phyloP scores from a whole-genome alignment of 1,140 invertebrate genomes.

The Dendrolimus punctatus region DNA sequence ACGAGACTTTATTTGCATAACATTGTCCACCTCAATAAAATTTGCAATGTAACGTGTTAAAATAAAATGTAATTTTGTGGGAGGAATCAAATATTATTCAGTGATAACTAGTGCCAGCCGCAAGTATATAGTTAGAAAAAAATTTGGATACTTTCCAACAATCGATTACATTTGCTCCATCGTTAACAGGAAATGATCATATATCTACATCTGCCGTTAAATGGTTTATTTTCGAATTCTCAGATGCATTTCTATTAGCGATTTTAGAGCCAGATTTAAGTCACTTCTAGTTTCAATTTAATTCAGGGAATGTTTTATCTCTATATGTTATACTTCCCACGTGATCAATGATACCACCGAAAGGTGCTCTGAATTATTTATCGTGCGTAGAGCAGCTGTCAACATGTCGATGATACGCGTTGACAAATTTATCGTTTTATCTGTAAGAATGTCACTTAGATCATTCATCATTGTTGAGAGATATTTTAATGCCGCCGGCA shows the following conservation, averaged over 20 bases:
- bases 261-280: conserved; percentile 1
- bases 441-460: conserved; percentile 11
- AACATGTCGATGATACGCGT: conserved; percentile 31
- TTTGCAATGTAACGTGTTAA: conserved; percentile 26
- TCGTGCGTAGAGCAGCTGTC: conserved; percentile 35
- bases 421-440: conserved; percentile 35
- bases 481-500: conserved; percentile 1
- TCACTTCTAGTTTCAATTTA: too few species aligned
- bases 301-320: not conserved
- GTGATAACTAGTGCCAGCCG: conserved; percentile 44
- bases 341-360: conserved; percentile 20
- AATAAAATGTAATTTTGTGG: conserved; percentile 51
- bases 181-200: conserved; percentile 33
- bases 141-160: conserved; percentile 50
- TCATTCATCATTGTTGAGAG: conserved; percentile 10
- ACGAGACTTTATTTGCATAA: not conserved
- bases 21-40: conserved; percentile 5
- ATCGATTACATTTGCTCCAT: conserved; percentile 46
- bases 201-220: conserved; percentile 16
- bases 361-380: conserved; percentile 25
- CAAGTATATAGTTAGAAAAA: conserved; percentile 42
- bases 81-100: conserved; percentile 48
- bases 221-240: conserved; percentile 18
- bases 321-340: conserved; percentile 16
- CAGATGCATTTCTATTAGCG: not conserved